Base-by-base conservation (phyloP, 1,140 invertebrate species). In the Pomacea maculata region DNA sequence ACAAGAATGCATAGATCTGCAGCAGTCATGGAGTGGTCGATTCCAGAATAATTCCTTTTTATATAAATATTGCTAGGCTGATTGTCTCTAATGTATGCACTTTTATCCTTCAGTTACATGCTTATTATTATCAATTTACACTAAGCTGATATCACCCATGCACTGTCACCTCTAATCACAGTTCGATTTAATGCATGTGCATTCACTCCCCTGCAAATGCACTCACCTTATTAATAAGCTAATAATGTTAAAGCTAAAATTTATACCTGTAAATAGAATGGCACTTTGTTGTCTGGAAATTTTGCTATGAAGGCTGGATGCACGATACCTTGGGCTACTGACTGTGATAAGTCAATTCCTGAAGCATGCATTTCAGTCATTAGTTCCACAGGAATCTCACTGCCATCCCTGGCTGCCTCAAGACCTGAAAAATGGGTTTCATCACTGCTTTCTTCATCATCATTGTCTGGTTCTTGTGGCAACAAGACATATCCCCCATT, bases 381-480 rank as follows among this genome's bases (percentile, higher is more conserved):
- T 29, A 61, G 15, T n/a, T 77, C 65, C 8, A n/a, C 29, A 21
- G 67, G 29, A 10, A 65, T 45, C 61, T 11, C 21, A 21, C 70
- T 54, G 25, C 9, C 54, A 17, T 78, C 77, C 77, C 67, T 25
- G 10, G 64, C 19, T 79, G n/a, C 54, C 6, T 34, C 45, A 55
- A 45, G 34, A n/a, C 45, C 21, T 6, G 64, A 34, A 52, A 63
- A 15, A 11, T 19, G 52, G 67, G 14, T 17, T 2, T 61, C 78
- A 2, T 68, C 61, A 19, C 52, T 63, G 34, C n/a, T 67, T 52
- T 25, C 63, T 10, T 25, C 61, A n/a, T 55, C 67, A 12, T 61
- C 65, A 34, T 71, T 71, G 4, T 78, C 77, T 34, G 80, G 76
- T 3, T 84, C 79, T 70, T 85, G 84, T 17, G 84, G 81, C 34